phyloP scores from a whole-genome alignment of 2,888 invertebrate species.

The Entomobrya proxima region DNA sequence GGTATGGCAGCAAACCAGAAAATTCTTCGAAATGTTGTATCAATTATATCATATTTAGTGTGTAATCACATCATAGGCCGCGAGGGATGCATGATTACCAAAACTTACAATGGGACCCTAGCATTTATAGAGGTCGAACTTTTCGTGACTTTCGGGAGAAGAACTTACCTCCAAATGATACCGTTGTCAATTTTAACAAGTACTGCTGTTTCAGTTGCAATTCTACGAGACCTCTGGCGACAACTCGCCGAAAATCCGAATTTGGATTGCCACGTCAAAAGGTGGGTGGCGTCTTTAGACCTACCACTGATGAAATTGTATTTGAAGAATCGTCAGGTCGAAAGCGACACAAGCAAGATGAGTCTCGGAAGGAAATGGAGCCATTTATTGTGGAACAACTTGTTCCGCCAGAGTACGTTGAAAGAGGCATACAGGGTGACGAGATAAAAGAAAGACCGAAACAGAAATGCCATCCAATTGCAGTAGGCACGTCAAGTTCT shows the following conservation, averaged over 20 bases:
- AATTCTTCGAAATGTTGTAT: background rate
- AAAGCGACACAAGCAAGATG: conserved; percentile 39
- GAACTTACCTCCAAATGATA: conserved; percentile 11
- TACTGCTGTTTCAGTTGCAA: conserved; percentile 3
- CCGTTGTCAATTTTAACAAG: conserved; percentile 4
- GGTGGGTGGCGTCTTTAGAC: conserved; percentile 37
- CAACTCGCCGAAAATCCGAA: background rate
- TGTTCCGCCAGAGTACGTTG: background rate
- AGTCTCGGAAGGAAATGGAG: conserved; percentile 20
- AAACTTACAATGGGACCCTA: conserved; percentile 31
- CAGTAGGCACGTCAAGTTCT: background rate
- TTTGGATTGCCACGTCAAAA: background rate
- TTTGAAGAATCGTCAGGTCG: conserved; percentile 22
- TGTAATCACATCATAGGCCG: background rate
- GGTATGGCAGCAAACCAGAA: background rate
- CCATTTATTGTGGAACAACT: conserved; percentile 42
- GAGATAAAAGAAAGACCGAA: background rate
- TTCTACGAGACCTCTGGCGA: background rate
- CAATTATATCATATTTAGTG: background rate
- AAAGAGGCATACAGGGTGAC: background rate
- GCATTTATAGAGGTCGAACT: conserved; percentile 33
- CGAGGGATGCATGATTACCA: conserved; percentile 32
- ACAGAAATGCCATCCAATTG: background rate
- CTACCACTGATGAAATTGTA: conserved; percentile 32
- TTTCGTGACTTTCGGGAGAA: conserved; percentile 49